Percentiles rank a stretch among this genome's conserved stretches.
phyloP scores from a whole-genome alignment of 2,888 invertebrate species.

The Rhaphigaster nebulosa region DNA sequence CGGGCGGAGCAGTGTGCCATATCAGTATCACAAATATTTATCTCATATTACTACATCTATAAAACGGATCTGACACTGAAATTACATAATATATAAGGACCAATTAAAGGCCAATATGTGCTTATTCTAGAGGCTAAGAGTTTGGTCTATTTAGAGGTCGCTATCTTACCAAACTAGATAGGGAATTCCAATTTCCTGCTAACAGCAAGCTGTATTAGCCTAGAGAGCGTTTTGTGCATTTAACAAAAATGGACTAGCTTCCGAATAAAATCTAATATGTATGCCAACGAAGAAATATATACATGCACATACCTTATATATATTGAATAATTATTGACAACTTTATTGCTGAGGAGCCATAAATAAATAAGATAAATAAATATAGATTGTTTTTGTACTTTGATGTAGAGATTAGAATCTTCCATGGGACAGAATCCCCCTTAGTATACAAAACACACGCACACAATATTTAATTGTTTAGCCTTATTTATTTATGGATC shows the following conservation, averaged over 20 bases:
- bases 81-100: not conserved
- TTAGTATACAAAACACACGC: too few species aligned
- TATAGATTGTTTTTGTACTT: too few species aligned
- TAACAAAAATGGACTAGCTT: not conserved
- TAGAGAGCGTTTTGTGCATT: not conserved
- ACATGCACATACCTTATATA: too few species aligned
- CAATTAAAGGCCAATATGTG: not conserved
- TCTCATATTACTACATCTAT: not conserved
- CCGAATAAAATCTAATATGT: not conserved
- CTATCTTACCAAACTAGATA: not conserved
- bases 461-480: too few species aligned
- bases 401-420: too few species aligned
- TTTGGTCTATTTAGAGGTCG: not conserved
- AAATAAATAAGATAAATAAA: too few species aligned
- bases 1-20: not conserved
- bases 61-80: not conserved
- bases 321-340: too few species aligned
- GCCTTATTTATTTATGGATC: too few species aligned
- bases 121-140: not conserved
- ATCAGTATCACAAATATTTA: not conserved
- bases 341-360: too few species aligned
- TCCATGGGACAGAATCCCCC: too few species aligned
- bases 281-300: not conserved
- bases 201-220: not conserved
- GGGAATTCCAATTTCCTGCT: not conserved